phyloP scores from a whole-genome alignment of 2,888 invertebrate genomes.

The Catonia carolina region DNA sequence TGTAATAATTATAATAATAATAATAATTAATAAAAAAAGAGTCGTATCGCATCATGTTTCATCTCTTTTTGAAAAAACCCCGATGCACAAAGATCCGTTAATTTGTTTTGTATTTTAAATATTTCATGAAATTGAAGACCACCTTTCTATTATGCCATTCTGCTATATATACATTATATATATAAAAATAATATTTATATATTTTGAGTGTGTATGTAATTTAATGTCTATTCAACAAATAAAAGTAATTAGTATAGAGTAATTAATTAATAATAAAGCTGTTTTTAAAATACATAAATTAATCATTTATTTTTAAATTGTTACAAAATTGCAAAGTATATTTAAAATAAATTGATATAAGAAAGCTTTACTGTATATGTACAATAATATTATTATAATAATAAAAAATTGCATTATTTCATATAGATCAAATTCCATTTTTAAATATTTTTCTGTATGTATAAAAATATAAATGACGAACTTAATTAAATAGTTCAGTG shows the following conservation, averaged over 20 bases:
- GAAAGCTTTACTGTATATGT: constrained; percentile 28
- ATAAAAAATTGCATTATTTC: too few relatives aligned
- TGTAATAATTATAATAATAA: too few relatives aligned
- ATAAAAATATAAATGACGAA: too few relatives aligned
- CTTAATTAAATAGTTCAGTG: too few relatives aligned
- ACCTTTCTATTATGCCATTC: neutral
- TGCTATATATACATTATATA: too few relatives aligned
- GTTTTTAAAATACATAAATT: neutral
- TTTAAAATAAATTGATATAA: constrained; percentile 21
- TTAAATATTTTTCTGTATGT: too few relatives aligned
- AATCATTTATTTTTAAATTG: neutral
- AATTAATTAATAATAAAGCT: constrained; percentile 13
- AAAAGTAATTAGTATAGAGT: too few relatives aligned
- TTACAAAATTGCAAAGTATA: constrained; percentile 26
- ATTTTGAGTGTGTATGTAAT: constrained; percentile 17
- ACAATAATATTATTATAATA: constrained; percentile 2
- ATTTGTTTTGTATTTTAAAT: too few relatives aligned
- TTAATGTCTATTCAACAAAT: constrained; percentile 21
- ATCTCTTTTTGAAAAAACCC: neutral
- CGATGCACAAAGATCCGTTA: constrained; percentile 8
- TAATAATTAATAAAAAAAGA: too few relatives aligned
- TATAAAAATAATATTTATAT: neutral
- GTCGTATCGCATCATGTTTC: too few relatives aligned
- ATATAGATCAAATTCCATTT: too few relatives aligned
- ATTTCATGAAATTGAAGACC: too few relatives aligned